Percentiles rank a stretch among this genome's conserved stretches.
These are phyloP conservation scores for Rhadinocentrus ornatus DNA, from an alignment of 2,797 vertebrate genomes.

Conservation along the genomic window DNA sequence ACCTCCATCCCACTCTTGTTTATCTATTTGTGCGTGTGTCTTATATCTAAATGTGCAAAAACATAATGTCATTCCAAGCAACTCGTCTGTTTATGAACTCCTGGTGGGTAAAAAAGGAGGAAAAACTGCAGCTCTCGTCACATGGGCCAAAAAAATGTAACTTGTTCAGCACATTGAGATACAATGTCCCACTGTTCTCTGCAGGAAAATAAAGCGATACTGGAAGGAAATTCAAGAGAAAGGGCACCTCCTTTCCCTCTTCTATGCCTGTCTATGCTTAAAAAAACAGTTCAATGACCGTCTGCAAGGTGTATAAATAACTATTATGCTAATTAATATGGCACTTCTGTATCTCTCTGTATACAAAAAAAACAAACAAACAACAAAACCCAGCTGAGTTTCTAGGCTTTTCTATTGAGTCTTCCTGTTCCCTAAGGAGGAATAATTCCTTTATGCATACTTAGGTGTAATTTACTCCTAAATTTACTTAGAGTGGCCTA, in stretches of 20 bases:
- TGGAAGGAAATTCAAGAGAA: conserved; percentile 27
- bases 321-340: not conserved
- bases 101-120: not conserved
- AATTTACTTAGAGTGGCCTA: conserved; percentile 16
- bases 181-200: conserved; percentile 42
- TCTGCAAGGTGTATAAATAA: not conserved
- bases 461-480: conserved; percentile 29
- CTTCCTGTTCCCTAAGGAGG: not conserved
- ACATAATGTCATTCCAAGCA: conserved; percentile 24
- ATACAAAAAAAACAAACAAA: not conserved
- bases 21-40: conserved; percentile 8
- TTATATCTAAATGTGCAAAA: conserved; percentile 14
- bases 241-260: conserved; percentile 2
- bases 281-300: not conserved
- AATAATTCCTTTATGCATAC: conserved; percentile 5
- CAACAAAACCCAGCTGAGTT: not conserved
- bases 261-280: not conserved
- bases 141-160: conserved; percentile 28
- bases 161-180: conserved; percentile 35
- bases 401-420: not conserved
- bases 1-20: conserved; percentile 12
- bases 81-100: conserved; percentile 20
- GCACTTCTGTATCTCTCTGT: not conserved
- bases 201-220: conserved; percentile 28
- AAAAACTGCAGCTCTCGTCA: conserved; percentile 5